phyloP scores from a whole-genome alignment of 2,797 vertebrate genomes.

The Coregonus sp. region DNA sequence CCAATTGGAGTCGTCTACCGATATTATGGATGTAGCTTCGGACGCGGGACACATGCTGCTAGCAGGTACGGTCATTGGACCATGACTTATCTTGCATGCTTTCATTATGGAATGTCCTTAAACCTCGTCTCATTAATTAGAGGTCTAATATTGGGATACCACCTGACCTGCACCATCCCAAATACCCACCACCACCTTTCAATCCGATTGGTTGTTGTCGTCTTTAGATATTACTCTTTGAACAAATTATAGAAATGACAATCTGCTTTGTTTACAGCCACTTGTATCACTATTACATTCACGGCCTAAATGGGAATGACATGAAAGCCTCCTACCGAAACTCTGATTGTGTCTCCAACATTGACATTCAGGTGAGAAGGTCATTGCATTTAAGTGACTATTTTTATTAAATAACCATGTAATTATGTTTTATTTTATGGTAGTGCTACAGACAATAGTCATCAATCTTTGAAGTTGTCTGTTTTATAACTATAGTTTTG shows the following conservation, averaged over 20 bases:
- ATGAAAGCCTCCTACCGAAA: conserved; percentile 37
- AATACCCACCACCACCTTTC: neutral
- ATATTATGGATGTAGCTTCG: too few species aligned
- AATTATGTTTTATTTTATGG: neutral
- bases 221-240: neutral
- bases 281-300: conserved; percentile 95
- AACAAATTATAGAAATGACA: neutral
- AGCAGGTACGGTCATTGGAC: too few species aligned
- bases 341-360: conserved; percentile 62
- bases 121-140: too few species aligned
- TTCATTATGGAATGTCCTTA: too few species aligned
- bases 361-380: conserved; percentile 84
- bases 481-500: neutral
- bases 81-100: too few species aligned
- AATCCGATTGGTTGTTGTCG: neutral
- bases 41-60: too few species aligned
- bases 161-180: too few species aligned
- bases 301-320: conserved; percentile 85
- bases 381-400: neutral
- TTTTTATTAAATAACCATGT: neutral
- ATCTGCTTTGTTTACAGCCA: conserved; percentile 72
- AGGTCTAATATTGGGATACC: too few species aligned
- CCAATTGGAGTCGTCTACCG: too few species aligned
- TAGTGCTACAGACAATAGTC: neutral
- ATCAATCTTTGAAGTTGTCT: neutral